These are phyloP conservation scores for Mythimna pallens DNA, from an alignment of 2,888 invertebrate species.

Conservation along the genomic window DNA sequence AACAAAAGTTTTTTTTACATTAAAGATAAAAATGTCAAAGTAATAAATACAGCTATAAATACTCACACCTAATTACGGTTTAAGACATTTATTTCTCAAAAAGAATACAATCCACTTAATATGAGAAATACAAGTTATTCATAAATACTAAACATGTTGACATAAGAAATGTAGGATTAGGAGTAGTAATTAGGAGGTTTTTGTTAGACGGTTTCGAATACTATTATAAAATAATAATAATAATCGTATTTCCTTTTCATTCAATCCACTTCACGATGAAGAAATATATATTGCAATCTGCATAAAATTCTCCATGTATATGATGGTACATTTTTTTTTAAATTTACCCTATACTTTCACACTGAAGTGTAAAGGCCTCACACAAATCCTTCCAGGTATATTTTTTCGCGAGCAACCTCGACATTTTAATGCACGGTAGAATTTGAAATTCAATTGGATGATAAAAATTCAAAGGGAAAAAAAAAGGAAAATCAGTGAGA, in stretches of 20 bases:
- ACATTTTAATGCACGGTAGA: constrained; percentile 39
- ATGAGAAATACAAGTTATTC: too few species aligned
- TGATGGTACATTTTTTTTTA: background rate
- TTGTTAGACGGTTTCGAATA: too few species aligned
- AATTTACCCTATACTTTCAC: too few species aligned
- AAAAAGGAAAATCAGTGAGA: constrained; percentile 27
- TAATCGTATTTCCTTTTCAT: constrained; percentile 24
- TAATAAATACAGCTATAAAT: background rate
- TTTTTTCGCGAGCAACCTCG: background rate
- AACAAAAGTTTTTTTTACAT: too few species aligned
- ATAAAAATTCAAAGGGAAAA: constrained; percentile 57
- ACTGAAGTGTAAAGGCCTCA: too few species aligned
- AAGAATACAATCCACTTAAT: too few species aligned
- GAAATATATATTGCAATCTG: constrained; percentile 37
- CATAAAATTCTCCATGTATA: constrained; percentile 30
- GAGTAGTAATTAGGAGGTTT: too few species aligned
- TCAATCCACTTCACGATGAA: constrained; percentile 22
- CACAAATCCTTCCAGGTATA: too few species aligned
- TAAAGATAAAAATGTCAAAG: background rate
- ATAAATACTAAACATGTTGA: too few species aligned
- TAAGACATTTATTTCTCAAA: too few species aligned
- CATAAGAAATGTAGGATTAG: too few species aligned
- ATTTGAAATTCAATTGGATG: constrained; percentile 52
- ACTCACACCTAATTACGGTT: background rate
- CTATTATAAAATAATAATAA: constrained; percentile 18